Evolutionary conservation across 2,113 vertebrate species (phyloP), one percentile per base, ranked within the genome.

Genomic region (Pangasianodon gigas): DNA sequence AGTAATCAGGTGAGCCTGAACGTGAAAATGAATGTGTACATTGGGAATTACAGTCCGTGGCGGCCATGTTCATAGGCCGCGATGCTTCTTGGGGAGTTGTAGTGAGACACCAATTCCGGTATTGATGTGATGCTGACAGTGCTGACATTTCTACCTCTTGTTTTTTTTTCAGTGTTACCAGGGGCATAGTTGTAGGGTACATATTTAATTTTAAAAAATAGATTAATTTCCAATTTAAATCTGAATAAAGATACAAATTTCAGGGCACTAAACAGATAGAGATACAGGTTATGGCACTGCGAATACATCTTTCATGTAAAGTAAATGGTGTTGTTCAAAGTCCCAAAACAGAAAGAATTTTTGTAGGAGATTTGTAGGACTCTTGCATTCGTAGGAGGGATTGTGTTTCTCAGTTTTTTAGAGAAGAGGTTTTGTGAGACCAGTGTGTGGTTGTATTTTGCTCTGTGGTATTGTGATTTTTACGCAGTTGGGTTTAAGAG

Each of bases 351-450:
- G 58, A 89, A 46, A 65, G 62, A 75, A 75, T 48, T 84, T 84
- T 75, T 89, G 67, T 46, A 62, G 32, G 62, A 71, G 77, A 77
- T 48, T 26, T 77, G 24, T 46, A 75, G 14, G 32, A 74, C 11
- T 71, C 51, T 88, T 58, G 71, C 54, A 48, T 82, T 90, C 52
- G 54, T 88, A 79, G 56, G 85, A 87, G 86, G 24, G 48, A 71
- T 74, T 71, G 8, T n/a, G 81, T 58, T 81, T 75, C 81, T 62
- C 41, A 26, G 80, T 44, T 52, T 69, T 37, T 46, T 46, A 48
- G 48, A 82, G 58, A 87, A 21, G 14, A 71, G 0, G 71, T 74
- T 54, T 75, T 26, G 44, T 24, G 18, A 51, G 24, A 74, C 88
- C 32, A 85, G 10, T 13, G 32, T 51, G 81, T 62, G 69, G 29